phyloP scores from a whole-genome alignment of 2,888 invertebrate species.

The Orchestes rusci region DNA sequence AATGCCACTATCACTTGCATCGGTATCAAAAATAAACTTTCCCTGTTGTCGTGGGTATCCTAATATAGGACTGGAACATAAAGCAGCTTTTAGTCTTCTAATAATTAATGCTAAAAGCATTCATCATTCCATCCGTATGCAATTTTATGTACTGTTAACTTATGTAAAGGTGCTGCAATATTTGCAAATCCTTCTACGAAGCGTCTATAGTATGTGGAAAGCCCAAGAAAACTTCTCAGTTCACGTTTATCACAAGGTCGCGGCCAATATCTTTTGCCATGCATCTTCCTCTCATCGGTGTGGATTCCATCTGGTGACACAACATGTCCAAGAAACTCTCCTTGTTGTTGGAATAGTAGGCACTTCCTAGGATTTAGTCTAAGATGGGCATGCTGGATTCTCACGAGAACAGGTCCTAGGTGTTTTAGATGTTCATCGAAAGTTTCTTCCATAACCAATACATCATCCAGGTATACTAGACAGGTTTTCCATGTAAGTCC shows the following conservation, averaged over 20 bases:
- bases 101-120: no score
- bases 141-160: constrained; percentile 6
- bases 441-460: background rate
- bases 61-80: no score
- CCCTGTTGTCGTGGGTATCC: no score
- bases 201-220: constrained; percentile 23
- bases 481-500: background rate
- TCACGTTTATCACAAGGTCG: constrained; percentile 23
- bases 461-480: background rate
- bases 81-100: no score
- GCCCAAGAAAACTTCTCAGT: constrained; percentile 11
- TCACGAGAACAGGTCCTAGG: background rate
- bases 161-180: constrained; percentile 2
- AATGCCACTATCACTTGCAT: no score
- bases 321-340: background rate
- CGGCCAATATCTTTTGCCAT: constrained; percentile 19
- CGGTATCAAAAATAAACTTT: no score
- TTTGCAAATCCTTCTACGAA: constrained; percentile 20
- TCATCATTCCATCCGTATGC: constrained; percentile 3
- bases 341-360: background rate
- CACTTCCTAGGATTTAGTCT: background rate
- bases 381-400: background rate
- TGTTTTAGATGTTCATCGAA: background rate
- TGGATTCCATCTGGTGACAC: background rate
- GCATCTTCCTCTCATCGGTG: background rate